Evolutionary conservation across 2,888 invertebrate genomes (phyloP).

Genomic region (Noctua pronuba): DNA sequence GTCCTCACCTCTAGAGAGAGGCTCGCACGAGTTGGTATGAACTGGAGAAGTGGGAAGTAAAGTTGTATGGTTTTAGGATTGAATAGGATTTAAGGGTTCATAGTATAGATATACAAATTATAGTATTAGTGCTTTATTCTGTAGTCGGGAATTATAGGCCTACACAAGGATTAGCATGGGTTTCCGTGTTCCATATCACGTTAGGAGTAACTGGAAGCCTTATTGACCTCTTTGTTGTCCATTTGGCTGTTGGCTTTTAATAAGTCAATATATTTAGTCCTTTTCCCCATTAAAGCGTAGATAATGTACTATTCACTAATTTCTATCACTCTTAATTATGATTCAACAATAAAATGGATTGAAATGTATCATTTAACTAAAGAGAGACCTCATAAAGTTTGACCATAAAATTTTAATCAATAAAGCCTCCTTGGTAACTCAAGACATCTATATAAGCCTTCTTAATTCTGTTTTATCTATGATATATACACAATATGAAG

Average conservation of each 20-base stretch:
- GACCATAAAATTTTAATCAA: background rate
- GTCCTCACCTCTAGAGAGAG: constrained; percentile 91
- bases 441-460: background rate
- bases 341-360: constrained; percentile 1
- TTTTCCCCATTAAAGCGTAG: background rate
- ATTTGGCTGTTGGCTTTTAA: background rate
- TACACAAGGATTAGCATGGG: background rate
- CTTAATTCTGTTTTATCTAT: background rate
- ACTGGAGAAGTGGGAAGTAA: constrained; percentile 77
- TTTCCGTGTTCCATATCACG: background rate
- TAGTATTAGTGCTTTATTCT: background rate
- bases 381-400: background rate
- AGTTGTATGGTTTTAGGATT: constrained; percentile 11
- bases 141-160: background rate
- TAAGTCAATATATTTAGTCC: too few relatives aligned
- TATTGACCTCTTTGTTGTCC: background rate
- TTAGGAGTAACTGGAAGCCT: background rate
- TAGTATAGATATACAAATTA: background rate
- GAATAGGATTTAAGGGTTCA: background rate
- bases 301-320: background rate
- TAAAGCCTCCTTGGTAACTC: background rate
- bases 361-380: background rate
- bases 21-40: constrained; percentile 91
- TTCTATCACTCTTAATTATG: background rate
- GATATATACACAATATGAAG: background rate